Percentiles rank a stretch among this genome's conserved stretches.
phyloP scores from a whole-genome alignment of 2,113 vertebrate species.

The Campylomormyrus tamandua region DNA sequence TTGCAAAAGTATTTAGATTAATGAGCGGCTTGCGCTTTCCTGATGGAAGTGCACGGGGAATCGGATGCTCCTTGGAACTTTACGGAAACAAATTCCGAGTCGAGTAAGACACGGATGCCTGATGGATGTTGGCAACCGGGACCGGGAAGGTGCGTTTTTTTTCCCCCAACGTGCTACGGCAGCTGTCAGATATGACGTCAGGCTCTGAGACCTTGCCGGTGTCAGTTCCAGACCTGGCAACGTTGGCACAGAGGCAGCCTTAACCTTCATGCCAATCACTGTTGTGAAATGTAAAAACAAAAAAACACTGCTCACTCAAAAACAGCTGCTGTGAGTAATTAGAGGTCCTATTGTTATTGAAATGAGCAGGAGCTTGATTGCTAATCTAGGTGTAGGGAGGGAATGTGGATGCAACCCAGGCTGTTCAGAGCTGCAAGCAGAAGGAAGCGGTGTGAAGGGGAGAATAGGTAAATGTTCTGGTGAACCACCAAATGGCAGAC shows the following conservation, averaged over 20 bases:
- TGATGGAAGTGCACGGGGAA: slow-evolving; percentile 80
- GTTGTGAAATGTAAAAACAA: background rate
- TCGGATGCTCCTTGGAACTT: slow-evolving; percentile 72
- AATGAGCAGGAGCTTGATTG: slow-evolving; percentile 64
- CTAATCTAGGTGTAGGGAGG: slow-evolving; percentile 32
- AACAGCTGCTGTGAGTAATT: slow-evolving; percentile 73
- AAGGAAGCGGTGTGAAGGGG: background rate
- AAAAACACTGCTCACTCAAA: slow-evolving; percentile 36
- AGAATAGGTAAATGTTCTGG: background rate
- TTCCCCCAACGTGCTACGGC: slow-evolving; percentile 58
- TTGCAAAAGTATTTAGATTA: slow-evolving; percentile 88
- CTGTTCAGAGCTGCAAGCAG: background rate
- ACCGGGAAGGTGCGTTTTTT: slow-evolving; percentile 56
- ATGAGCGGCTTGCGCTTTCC: slow-evolving; percentile 78
- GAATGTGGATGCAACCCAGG: background rate
- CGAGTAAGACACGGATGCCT: slow-evolving; percentile 76
- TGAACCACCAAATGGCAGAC: background rate
- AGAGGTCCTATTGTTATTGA: slow-evolving; percentile 72
- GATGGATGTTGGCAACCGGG: slow-evolving; percentile 70
- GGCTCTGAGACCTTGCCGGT: slow-evolving; percentile 65
- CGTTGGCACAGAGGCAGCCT: background rate
- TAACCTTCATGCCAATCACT: background rate
- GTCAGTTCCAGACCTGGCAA: background rate
- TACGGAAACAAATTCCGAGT: slow-evolving; percentile 79
- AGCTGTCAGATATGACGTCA: slow-evolving; percentile 68